Evolutionary conservation across 2,113 vertebrate species (phyloP).

Genomic region (Anarrhichthys ocellatus): DNA sequence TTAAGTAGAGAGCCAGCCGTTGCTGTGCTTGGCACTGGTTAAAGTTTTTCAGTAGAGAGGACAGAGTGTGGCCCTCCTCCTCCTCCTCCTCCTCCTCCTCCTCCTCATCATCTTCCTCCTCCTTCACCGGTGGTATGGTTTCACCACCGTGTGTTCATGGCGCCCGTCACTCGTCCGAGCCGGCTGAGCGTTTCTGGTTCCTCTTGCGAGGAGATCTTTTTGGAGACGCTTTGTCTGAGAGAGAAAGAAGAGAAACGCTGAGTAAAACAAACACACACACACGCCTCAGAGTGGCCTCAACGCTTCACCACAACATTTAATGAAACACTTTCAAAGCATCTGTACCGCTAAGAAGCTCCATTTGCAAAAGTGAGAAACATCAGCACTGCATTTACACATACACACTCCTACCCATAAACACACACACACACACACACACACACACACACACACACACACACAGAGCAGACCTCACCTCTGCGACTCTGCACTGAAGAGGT

Average conservation of each 20-base stretch:
- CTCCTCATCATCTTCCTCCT: no score
- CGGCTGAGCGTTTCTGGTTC: slow-evolving; percentile 94
- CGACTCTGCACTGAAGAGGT: slow-evolving; percentile 98
- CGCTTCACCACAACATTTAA: no score
- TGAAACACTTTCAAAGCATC: not conserved
- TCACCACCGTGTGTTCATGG: not conserved
- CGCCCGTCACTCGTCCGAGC: slow-evolving; percentile 94
- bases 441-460: slow-evolving; percentile 26
- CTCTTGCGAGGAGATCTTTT: slow-evolving; percentile 94
- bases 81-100: not conserved
- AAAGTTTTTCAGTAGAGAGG: slow-evolving; percentile 53
- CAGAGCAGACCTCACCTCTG: slow-evolving; percentile 91
- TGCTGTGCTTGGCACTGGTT: slow-evolving; percentile 64
- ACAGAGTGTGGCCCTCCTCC: not conserved
- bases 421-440: not conserved
- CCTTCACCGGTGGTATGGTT: not conserved
- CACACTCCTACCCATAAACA: not conserved
- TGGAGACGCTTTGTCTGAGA: slow-evolving; percentile 95
- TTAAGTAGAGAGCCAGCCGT: slow-evolving; percentile 40
- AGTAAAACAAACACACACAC: no score
- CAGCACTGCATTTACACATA: not conserved
- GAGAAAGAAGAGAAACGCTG: no score
- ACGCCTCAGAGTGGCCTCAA: no score
- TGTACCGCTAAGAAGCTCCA: not conserved
- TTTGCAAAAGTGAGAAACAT: not conserved